A percentile compares a stretch with the other conserved stretches of the same genome.
Evolutionary conservation across 2,113 vertebrate genomes (phyloP).

Genomic region (Danio rerio): DNA sequence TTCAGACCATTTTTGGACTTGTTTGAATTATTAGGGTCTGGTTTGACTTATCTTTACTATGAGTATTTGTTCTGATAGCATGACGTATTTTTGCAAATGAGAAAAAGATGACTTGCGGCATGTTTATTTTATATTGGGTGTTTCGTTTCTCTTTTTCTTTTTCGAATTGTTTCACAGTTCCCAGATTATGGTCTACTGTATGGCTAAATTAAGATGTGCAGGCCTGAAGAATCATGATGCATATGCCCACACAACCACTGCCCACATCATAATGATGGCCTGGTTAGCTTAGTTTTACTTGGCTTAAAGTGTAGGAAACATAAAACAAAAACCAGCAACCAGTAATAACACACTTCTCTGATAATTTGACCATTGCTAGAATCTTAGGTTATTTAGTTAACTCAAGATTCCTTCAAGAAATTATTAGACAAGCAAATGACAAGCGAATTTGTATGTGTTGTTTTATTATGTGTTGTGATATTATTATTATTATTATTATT

Average conservation of each 20-base stretch:
- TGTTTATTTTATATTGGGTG: conserved; percentile 17
- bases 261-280: background rate
- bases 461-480: background rate
- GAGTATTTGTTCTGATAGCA: background rate
- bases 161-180: background rate
- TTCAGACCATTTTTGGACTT: conserved; percentile 60
- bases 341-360: background rate
- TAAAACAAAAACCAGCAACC: background rate
- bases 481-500: too few relatives aligned
- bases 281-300: background rate
- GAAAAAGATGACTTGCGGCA: background rate
- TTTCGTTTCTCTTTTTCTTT: conserved; percentile 1
- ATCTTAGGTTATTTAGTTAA: background rate
- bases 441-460: background rate
- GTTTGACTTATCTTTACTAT: background rate
- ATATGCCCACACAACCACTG: background rate
- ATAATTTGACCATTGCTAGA: background rate
- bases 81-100: background rate
- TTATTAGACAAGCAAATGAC: background rate
- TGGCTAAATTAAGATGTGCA: background rate
- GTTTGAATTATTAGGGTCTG: conserved; percentile 25
- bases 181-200: background rate
- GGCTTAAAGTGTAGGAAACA: background rate
- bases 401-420: too few relatives aligned
- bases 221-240: background rate